Evolutionary conservation across 1,140 invertebrate species (phyloP), one percentile per base, ranked within the genome.

Genomic region (Aricia agestis): DNA sequence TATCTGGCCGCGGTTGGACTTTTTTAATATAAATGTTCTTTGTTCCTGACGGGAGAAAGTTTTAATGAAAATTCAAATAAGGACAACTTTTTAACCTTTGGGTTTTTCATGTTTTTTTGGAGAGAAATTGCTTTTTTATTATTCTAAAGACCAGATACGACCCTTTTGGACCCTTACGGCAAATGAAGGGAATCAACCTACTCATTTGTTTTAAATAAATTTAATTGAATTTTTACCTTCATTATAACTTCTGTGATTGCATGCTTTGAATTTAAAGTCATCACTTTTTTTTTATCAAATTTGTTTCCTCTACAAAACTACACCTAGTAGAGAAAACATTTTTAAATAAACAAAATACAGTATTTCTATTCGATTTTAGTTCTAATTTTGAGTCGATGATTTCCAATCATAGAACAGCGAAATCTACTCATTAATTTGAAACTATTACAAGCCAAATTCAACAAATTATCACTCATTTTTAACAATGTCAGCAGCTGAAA

Each of bases 21-120:
- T 91, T 91, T 91, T 91, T 91, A 91, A 91, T 91, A 91, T 91
- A 91, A 91, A 91, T 89, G 89, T 91, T 91, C 89, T 91, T 91
- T 91, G 89, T 91, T 87, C 87, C 79, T 91, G 89, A 91, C 87
- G 87, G 85, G 86, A 86, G 84, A 91, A 91, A 91, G 85, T 91
- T 91, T 91, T 91, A 91, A 91, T 91, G 89, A 91, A 91, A 91
- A 91, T 91, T 91, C 89, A 91, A 91, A 91, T 89, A 91, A 89
- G 87, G 87, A 89, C 86, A 90, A 90, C 88, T 82, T 90, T 90
- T 90, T 81, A 88, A 85, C 88, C 86, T 89, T 90, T 89, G 83
- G 80, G 81, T 85, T 89, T 86, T 86, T 84, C 74, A 67, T 82
- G 79, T 81, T 86, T 84, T 86, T 84, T 86, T 89, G 69, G 77